Percentiles rank a stretch among this genome's conserved stretches.
These are phyloP conservation scores for Apoderus coryli DNA, from an alignment of 2,888 invertebrate genomes.

Conservation along the genomic window DNA sequence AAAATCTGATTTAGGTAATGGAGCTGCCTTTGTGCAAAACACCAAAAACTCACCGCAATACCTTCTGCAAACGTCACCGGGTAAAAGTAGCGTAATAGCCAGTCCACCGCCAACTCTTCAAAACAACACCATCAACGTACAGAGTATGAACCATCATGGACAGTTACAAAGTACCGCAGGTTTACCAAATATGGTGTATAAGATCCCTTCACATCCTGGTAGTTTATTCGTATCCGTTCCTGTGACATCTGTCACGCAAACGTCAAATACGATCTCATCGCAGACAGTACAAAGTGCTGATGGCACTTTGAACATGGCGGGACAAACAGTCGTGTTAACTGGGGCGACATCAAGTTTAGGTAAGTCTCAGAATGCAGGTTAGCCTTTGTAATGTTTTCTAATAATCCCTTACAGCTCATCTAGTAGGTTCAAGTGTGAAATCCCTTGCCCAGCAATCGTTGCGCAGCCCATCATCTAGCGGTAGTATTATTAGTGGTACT, in stretches of 20 bases:
- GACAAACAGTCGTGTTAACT: constrained; percentile 28
- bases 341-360: constrained; percentile 28
- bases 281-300: constrained; percentile 16
- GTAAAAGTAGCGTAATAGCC: no score
- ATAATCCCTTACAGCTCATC: constrained; percentile 35
- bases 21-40: no score
- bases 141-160: no score
- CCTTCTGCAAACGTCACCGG: no score
- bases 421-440: constrained; percentile 52
- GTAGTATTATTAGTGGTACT: no score
- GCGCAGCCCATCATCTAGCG: constrained; percentile 24
- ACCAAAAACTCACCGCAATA: no score
- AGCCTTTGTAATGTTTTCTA: neutral
- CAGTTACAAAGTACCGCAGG: constrained; percentile 52
- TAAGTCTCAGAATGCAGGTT: constrained; percentile 19
- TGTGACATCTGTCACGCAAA: constrained; percentile 27
- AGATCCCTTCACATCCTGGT: constrained; percentile 29
- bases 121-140: constrained; percentile 35
- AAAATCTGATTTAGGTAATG: no score
- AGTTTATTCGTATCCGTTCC: constrained; percentile 31
- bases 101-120: constrained; percentile 32
- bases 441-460: constrained; percentile 30
- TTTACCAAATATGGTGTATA: constrained; percentile 61
- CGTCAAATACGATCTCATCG: constrained; percentile 28
- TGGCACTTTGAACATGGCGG: constrained; percentile 21